A percentile compares a stretch with the other conserved stretches of the same genome.
Conservation (phyloP, 2,797 vertebrate species). For the Muraenolepis orangiensis region DNA sequence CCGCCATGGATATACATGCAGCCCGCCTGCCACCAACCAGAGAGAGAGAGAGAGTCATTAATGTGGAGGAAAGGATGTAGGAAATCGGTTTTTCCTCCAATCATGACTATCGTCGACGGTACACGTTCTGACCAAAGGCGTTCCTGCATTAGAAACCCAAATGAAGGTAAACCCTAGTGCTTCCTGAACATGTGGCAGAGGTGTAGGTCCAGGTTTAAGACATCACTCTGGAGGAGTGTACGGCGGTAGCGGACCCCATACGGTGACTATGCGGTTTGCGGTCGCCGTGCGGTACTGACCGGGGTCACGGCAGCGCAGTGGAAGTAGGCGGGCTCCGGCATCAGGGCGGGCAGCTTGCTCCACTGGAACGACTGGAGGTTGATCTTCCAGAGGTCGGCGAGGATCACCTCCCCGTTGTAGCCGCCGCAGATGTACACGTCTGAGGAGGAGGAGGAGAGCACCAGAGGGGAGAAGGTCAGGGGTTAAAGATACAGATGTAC, state of each 20-base stretch:
- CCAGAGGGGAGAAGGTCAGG: background rate
- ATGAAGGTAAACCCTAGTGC: too few relatives aligned
- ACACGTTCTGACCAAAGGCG: too few relatives aligned
- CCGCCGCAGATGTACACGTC: constrained; percentile 96
- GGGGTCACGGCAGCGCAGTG: constrained; percentile 98
- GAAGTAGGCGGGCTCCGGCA: constrained; percentile 98
- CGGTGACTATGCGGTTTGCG: too few relatives aligned
- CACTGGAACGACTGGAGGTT: constrained; percentile 92
- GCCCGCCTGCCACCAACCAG: constrained; percentile 83
- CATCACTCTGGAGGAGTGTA: too few relatives aligned
- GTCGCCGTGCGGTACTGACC: constrained; percentile 82
- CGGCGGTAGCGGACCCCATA: too few relatives aligned
- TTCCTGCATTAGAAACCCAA: too few relatives aligned
- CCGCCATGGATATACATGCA: constrained; percentile 99
- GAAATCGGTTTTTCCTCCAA: background rate
- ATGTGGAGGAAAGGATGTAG: background rate
- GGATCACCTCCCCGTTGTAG: constrained; percentile 92
- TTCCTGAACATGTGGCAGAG: too few relatives aligned
- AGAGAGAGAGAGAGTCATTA: background rate
- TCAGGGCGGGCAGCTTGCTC: constrained; percentile 88
- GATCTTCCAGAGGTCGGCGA: constrained; percentile 95
- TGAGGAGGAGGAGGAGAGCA: constrained; percentile 47
- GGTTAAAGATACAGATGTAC: too few relatives aligned
- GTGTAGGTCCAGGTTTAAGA: too few relatives aligned
- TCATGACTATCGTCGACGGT: too few relatives aligned